Evolutionary conservation across 2,113 vertebrate species (phyloP).

Genomic region (Nannobrachium achirus): DNA sequence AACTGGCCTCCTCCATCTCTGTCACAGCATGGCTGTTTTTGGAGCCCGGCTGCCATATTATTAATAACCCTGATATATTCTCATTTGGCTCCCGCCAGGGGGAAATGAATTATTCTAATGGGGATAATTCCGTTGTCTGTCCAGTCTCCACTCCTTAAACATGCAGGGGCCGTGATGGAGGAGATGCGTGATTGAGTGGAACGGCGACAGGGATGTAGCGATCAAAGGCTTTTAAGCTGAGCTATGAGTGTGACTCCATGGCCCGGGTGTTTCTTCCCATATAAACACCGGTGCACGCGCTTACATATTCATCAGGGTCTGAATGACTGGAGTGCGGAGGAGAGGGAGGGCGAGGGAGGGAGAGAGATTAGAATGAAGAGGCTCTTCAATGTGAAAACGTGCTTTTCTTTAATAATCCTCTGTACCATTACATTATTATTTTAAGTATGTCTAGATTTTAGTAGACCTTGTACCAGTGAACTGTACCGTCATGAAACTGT

Average conservation of each 20-base stretch:
- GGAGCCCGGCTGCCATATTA: slow-evolving; percentile 62
- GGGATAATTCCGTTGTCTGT: slow-evolving; percentile 60
- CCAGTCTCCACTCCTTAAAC: slow-evolving; percentile 46
- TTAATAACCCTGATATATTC: slow-evolving; percentile 70
- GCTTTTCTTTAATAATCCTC: slow-evolving; percentile 17
- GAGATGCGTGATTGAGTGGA: slow-evolving; percentile 51
- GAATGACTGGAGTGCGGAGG: slow-evolving; percentile 1
- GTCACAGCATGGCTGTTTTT: slow-evolving; percentile 68
- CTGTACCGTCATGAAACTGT: no score
- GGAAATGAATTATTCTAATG: slow-evolving; percentile 73
- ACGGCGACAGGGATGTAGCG: slow-evolving; percentile 44
- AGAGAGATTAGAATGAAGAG: slow-evolving; percentile 15
- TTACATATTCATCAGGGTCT: slow-evolving; percentile 6
- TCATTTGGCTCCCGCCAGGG: slow-evolving; percentile 54
- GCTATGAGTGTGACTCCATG: slow-evolving; percentile 12
- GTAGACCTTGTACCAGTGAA: no score
- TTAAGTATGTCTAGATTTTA: no score
- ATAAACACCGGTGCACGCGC: neutral
- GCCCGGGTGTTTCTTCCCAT: neutral
- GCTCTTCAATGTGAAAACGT: slow-evolving; percentile 5
- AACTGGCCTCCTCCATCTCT: slow-evolving; percentile 65
- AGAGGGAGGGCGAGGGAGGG: neutral
- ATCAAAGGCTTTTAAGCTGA: slow-evolving; percentile 45
- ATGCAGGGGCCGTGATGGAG: slow-evolving; percentile 58
- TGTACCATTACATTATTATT: neutral